These are phyloP conservation scores for Siphonodentalium dalli DNA, from an alignment of 2,888 invertebrate genomes.

Conservation along the genomic window DNA sequence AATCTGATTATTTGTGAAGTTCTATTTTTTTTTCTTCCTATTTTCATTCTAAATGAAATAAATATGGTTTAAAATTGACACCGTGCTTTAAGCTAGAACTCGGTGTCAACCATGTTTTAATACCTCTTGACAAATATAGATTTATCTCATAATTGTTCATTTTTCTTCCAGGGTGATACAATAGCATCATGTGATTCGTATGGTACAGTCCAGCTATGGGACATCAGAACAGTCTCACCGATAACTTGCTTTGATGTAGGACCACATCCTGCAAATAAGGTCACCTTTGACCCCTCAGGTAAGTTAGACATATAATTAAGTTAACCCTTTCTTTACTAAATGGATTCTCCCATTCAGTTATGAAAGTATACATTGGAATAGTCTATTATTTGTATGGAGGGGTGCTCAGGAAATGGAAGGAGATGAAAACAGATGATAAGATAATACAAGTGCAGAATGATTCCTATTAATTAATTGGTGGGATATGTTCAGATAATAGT, in stretches of 20 bases:
- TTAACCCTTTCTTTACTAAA: background rate
- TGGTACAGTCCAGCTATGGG: constrained; percentile 64
- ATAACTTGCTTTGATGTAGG: constrained; percentile 61
- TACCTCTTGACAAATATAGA: background rate
- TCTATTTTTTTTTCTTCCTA: too few relatives aligned
- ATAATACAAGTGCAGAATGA: too few relatives aligned
- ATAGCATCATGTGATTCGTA: constrained; percentile 65
- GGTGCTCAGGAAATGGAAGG: too few relatives aligned
- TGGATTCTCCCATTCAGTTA: background rate
- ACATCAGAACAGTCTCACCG: constrained; percentile 59
- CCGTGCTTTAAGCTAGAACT: background rate
- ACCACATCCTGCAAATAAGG: constrained; percentile 63
- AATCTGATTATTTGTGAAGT: too few relatives aligned
- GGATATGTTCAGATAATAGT: too few relatives aligned
- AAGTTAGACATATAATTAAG: background rate
- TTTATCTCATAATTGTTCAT: background rate
- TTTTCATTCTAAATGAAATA: too few relatives aligned
- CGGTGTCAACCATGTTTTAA: background rate
- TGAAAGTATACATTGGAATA: too few relatives aligned
- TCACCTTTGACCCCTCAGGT: constrained; percentile 63
- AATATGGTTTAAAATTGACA: too few relatives aligned
- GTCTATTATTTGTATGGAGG: too few relatives aligned
- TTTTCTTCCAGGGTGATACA: constrained; percentile 57
- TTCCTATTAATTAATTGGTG: too few relatives aligned
- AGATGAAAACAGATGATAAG: too few relatives aligned